These are phyloP conservation scores for Leptopilina syphax DNA, from an alignment of 2,888 invertebrate species.

Conservation along the genomic window DNA sequence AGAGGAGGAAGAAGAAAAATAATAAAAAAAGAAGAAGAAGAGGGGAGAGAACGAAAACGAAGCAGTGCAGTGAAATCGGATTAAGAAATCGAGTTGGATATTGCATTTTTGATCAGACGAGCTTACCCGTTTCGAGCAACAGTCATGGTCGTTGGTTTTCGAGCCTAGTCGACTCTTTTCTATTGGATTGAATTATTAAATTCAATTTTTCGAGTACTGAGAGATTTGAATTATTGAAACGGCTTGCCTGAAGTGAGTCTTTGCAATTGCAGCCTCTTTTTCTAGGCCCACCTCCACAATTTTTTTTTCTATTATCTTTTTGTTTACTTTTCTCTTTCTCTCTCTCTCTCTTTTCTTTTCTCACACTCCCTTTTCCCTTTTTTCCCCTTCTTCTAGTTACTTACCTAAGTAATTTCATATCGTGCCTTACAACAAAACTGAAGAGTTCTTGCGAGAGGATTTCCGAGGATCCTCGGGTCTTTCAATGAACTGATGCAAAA, in stretches of 20 bases:
- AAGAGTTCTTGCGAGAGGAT: conserved; percentile 21
- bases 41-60: conserved; percentile 47
- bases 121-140: conserved; percentile 53
- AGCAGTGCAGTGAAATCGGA: conserved; percentile 69
- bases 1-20: not conserved
- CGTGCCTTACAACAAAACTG: conserved; percentile 3
- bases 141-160: conserved; percentile 48
- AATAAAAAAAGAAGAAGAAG: conserved; percentile 50
- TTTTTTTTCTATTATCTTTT: not conserved
- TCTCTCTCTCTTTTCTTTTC: conserved; percentile 24
- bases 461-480: not conserved
- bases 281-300: conserved; percentile 34
- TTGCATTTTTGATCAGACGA: conserved; percentile 75
- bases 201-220: conserved; percentile 77
- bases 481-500: conserved; percentile 29
- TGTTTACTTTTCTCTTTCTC: conserved; percentile 36
- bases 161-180: conserved; percentile 65
- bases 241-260: conserved; percentile 63
- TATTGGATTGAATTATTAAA: conserved; percentile 76
- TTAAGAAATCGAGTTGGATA: conserved; percentile 75
- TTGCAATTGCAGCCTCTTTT: conserved; percentile 57
- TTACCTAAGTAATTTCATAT: conserved; percentile 26
- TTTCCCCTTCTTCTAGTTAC: conserved; percentile 27
- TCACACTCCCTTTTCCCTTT: not conserved
- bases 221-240: conserved; percentile 75